Evolutionary conservation across 2,888 invertebrate genomes (phyloP).

Genomic region (Epirrita christyi): DNA sequence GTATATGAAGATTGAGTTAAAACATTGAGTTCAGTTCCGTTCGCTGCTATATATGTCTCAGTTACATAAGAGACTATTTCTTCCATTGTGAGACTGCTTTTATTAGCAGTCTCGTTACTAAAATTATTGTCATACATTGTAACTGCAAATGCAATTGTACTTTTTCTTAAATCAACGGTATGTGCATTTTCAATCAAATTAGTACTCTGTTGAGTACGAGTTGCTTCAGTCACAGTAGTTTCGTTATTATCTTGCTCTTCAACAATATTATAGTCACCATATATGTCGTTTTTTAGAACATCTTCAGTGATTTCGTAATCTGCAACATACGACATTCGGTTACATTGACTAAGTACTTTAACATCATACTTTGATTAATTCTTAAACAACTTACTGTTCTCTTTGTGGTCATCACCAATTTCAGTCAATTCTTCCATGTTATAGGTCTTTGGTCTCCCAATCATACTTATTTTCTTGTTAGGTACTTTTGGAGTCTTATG

Average conservation of each 20-base stretch:
- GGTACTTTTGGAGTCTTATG: conserved; percentile 13
- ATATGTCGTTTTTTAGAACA: conserved; percentile 47
- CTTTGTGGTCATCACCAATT: conserved; percentile 38
- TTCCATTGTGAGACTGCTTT: not conserved
- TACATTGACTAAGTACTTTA: conserved; percentile 29
- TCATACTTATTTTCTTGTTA: conserved; percentile 47
- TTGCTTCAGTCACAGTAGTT: conserved; percentile 13
- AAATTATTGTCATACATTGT: not conserved
- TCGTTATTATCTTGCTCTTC: conserved; percentile 43
- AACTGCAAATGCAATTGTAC: not conserved
- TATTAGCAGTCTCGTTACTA: not conserved
- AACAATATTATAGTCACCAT: conserved; percentile 56
- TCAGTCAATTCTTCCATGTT: conserved; percentile 61
- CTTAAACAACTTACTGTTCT: conserved; percentile 59
- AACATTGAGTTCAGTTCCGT: conserved; percentile 7
- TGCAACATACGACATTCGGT: conserved; percentile 57
- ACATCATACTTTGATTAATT: conserved; percentile 18
- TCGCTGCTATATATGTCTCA: not conserved
- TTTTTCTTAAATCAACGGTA: not conserved
- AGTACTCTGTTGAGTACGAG: conserved; percentile 15
- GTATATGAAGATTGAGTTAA: conserved; percentile 5
- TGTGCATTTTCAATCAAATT: conserved; percentile 9
- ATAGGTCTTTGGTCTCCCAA: conserved; percentile 70
- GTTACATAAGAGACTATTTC: not conserved
- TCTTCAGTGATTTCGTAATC: conserved; percentile 49